Evolutionary conservation across 2,888 invertebrate species (phyloP).

Genomic region (Itoplectis maculator): DNA sequence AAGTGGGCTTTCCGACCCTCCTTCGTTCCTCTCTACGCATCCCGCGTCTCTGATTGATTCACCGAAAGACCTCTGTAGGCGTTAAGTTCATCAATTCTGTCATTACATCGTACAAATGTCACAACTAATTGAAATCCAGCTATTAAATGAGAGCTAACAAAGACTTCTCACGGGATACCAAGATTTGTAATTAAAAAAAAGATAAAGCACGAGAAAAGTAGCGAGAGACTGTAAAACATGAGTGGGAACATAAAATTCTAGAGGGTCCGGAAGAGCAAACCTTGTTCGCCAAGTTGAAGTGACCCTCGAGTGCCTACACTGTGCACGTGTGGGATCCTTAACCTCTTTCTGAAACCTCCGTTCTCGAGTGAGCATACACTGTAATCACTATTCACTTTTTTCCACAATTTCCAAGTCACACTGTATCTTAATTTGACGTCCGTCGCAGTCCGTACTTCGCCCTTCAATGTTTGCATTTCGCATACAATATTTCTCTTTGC

Average conservation of each 20-base stretch:
- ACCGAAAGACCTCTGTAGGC: slow-evolving; percentile 1
- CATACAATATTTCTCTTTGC: neutral
- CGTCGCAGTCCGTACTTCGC: neutral
- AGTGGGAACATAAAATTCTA: neutral
- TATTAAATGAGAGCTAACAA: slow-evolving; percentile 2
- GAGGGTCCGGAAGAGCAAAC: neutral
- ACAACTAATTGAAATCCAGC: slow-evolving; percentile 21
- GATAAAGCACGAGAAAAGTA: neutral
- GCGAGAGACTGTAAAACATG: neutral
- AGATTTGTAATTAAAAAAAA: slow-evolving; percentile 7
- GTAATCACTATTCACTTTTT: slow-evolving; percentile 19
- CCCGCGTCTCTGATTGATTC: slow-evolving; percentile 29
- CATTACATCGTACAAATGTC: slow-evolving; percentile 8
- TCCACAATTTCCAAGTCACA: slow-evolving; percentile 5
- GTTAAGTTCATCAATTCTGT: neutral
- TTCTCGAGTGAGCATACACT: neutral
- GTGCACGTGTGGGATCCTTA: slow-evolving; percentile 1
- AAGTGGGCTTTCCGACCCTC: slow-evolving; percentile 1
- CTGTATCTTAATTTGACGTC: neutral
- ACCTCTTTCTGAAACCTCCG: neutral
- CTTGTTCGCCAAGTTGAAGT: slow-evolving; percentile 8
- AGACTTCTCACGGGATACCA: neutral
- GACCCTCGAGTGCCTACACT: slow-evolving; percentile 3
- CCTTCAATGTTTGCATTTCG: neutral
- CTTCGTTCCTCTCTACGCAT: neutral